phyloP scores from a whole-genome alignment of 2,888 invertebrate genomes.

The Alviniconcha strummeri region DNA sequence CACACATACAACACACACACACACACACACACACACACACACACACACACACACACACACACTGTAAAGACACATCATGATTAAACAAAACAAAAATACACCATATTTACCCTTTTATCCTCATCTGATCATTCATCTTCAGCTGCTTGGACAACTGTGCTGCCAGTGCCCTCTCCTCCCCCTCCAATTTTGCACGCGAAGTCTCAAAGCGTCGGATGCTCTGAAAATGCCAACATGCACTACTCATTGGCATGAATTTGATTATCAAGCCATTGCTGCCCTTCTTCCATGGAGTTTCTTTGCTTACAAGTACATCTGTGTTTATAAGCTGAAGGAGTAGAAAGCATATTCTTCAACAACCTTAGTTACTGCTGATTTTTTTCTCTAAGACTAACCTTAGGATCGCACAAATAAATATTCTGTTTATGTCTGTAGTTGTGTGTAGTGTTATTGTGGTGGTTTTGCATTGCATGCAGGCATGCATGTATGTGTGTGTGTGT shows the following conservation, averaged over 20 bases:
- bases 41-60: neutral
- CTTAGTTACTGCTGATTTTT: no score
- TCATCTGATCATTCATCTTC: constrained; percentile 61
- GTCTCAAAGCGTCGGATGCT: constrained; percentile 62
- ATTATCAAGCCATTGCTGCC: neutral
- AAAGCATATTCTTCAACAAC: no score
- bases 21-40: neutral
- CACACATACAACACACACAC: neutral
- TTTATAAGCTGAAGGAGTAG: neutral
- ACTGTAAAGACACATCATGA: neutral
- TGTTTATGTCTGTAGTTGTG: no score
- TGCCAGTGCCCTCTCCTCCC: constrained; percentile 60
- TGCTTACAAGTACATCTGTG: neutral
- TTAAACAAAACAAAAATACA: neutral
- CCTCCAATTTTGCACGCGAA: constrained; percentile 62
- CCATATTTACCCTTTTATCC: constrained; percentile 55
- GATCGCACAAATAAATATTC: no score
- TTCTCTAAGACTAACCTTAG: no score
- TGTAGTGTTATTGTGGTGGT: no score
- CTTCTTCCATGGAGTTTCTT: neutral
- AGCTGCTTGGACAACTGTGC: constrained; percentile 58
- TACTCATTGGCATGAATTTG: neutral
- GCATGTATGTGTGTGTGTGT: no score
- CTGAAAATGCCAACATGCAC: constrained; percentile 41
- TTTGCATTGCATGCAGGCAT: no score